Base-by-base conservation (phyloP, 2,113 vertebrate genomes). In the Zapus hudsonius region DNA sequence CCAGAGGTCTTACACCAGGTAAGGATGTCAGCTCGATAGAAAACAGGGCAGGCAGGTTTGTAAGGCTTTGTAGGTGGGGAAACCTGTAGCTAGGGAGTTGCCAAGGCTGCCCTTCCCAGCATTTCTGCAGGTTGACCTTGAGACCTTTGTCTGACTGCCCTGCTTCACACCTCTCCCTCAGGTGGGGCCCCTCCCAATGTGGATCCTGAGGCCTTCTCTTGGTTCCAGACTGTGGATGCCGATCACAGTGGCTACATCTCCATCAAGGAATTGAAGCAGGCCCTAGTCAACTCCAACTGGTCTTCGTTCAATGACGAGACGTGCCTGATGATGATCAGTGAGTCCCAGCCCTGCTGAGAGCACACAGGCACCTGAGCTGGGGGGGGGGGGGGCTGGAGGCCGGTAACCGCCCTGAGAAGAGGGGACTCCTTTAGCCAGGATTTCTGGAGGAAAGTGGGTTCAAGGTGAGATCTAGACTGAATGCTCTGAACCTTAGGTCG, bases 241-340 rank as follows among this genome's bases (percentile, higher is more conserved):
- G 99, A 99, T 96, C 98, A 44, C 97, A 99, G 99, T 2, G 99
- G 99, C 81, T 99, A 96, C 97, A 99, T 99, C 97, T 99, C 98
- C 3, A 89, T 97, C 27, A 99, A 98, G 96, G 99, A 99, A 97
- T 98, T 99, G 84, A 99, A 99, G 92, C 99, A 99, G 97, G 99
- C 99, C 0, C 98, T 99, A 9, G 97, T 99, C 96, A 99, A 99
- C 98, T 99, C 98, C 96, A 99, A 99, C 98, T 99, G 99, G 98
- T 99, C 99, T 0, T 69, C 98, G 0, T 99, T 99, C 97, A 99
- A 98, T 3, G 99, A 99, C 0, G 99, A 99, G 97, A 99, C 99
- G 2, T 99, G 99, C 94, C 97, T 98, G 82, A 98, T 99, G 98
- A 99, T 99, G 99, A 98, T 99, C 94, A 99, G 99, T 99, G 97